Evolutionary conservation across 1,140 invertebrate species (phyloP), one percentile per base, ranked within the genome.

Genomic region (Leptoteleia sp.): DNA sequence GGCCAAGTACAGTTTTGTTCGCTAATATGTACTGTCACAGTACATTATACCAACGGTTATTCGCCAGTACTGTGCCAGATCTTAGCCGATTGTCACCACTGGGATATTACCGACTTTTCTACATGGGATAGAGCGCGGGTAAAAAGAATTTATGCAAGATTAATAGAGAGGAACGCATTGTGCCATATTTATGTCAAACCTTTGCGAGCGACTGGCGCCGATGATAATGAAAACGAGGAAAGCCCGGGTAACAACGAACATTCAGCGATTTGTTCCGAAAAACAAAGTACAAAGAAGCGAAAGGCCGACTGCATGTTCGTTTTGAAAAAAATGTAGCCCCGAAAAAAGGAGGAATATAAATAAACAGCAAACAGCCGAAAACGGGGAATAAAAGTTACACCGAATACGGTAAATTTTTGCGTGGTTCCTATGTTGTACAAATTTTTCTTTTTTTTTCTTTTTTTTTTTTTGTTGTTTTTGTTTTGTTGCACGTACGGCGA

Each of bases 401-500:
- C 31, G 19, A 59, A 52, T 16, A 12, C 27, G 31, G n/a, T 31
- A 43, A 1, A 62, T 62, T 54, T 72, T 62, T 45, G 16, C 15
- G n/a, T 12, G 17, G 15, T 13, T 17, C 25, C 15, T 22, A 31
- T 8, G 19, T 15, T 43, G 27, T 55, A n/a, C n/a, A n/a, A n/a
- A n/a, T n/a, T n/a, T n/a, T n/a, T n/a, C n/a, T n/a, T n/a, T n/a
- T n/a, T n/a, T n/a, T n/a, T n/a, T n/a, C n/a, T n/a, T n/a, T n/a
- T n/a, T n/a, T n/a, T n/a, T n/a, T n/a, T n/a, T n/a, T n/a, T n/a
- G n/a, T n/a, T n/a, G n/a, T n/a, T n/a, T n/a, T n/a, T n/a, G 1
- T n/a, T 47, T 72, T 72, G 54, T 54, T 19, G 47, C 17, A 16
- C 65, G 50, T 64, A 48, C 47, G 25, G 40, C 50, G 15, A 73